These are phyloP conservation scores for Agrochola lota DNA, from an alignment of 2,888 invertebrate species.

Conservation along the genomic window DNA sequence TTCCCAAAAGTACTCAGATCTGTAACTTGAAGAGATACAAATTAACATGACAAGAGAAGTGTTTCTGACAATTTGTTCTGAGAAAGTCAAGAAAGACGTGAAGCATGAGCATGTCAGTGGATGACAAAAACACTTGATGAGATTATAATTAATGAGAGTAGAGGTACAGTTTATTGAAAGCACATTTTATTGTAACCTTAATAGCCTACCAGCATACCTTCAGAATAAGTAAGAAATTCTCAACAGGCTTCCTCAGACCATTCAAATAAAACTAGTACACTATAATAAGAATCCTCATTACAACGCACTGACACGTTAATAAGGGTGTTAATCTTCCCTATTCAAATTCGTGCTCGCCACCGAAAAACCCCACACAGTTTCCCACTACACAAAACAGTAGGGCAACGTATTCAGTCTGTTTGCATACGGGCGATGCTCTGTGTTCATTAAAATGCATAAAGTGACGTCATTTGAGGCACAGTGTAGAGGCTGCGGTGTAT, in stretches of 20 bases:
- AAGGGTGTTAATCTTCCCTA: slow-evolving; percentile 20
- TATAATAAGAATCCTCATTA: slow-evolving; percentile 11
- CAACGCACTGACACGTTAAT: slow-evolving; percentile 5
- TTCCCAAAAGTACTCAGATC: background rate
- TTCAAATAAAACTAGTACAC: slow-evolving; percentile 39
- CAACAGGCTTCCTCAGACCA: background rate
- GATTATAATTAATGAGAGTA: background rate
- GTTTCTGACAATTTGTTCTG: background rate
- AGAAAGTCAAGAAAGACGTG: background rate
- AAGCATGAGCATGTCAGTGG: background rate
- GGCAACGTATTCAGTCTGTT: slow-evolving; percentile 76
- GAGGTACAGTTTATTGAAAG: too few species aligned
- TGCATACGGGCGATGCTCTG: slow-evolving; percentile 76
- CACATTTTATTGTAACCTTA: background rate
- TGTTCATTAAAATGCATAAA: slow-evolving; percentile 88
- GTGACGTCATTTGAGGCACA: slow-evolving; percentile 68
- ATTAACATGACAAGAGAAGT: background rate
- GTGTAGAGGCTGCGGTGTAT: slow-evolving; percentile 50
- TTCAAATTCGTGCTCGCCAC: slow-evolving; percentile 2
- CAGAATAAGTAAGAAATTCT: background rate
- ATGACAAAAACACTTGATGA: background rate
- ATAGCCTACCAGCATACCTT: background rate
- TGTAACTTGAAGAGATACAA: background rate
- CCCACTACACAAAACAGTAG: slow-evolving; percentile 64
- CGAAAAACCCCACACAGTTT: slow-evolving; percentile 52